Base-by-base conservation (phyloP, 1,140 invertebrate species). In the Piezodorus guildinii region DNA sequence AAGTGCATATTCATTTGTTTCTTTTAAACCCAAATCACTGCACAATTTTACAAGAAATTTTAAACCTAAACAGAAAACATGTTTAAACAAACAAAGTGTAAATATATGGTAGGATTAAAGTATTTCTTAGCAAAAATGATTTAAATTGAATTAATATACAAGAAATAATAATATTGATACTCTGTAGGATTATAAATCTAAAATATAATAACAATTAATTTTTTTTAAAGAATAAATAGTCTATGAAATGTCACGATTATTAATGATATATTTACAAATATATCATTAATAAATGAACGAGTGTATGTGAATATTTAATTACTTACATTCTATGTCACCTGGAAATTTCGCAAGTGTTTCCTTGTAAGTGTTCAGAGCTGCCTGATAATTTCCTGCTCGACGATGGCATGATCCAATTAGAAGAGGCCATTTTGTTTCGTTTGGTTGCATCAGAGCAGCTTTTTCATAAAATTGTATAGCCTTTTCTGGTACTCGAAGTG, bases 381-480 rank as follows among this genome's bases (percentile, higher is more conserved):
- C 83, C 70, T 88, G 88, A 73, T 90, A 91, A 75, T 87, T 90
- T 19, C 91, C 91, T 66, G 83, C 87, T 68, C 88, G 79, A 62
- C 89, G 77, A 69, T 91, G 82, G 75, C 90, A 92, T 39, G 87
- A 86, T 21, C 90, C 92, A 30, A 92, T 85, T 73, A 91, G 83
- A 67, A 94, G 77, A 71, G 87, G 83, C 85, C 91, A 91, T 72
- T 89, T 87, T 0, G 88, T 84, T 72, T 93, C 83, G 68, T 83
- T 83, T 1, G 91, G 91, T 75, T 93, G 87, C 69, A 94, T 83
- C n/a, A 91, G 77, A 8, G 90, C 83, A 0, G 93, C 92, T 72
- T 85, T 84, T 74, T 94, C 87, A 73, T 95, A 95, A 74, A 90
- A 95, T 23, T 78, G 78, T 46, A 95, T 80, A 5, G 94, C 91